Evolutionary conservation across 1,140 invertebrate genomes (phyloP), one percentile per base, ranked within the genome.

Genomic region (Brachystomella parvula): DNA sequence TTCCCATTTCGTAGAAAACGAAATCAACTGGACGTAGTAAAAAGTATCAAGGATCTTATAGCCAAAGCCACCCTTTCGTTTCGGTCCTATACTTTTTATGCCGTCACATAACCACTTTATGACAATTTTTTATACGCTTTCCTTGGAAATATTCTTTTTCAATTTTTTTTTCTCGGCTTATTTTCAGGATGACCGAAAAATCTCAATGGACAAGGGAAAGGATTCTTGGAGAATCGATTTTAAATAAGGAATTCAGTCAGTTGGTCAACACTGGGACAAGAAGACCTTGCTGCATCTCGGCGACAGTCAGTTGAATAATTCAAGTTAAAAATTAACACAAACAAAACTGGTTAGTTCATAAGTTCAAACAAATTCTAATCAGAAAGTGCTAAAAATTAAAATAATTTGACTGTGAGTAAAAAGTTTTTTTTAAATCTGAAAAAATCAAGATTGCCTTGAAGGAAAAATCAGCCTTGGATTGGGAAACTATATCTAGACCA

Each of bases 81-180:
- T 19, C 35, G 19, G 35, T 39, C 35, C 35, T 39, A 19, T 6
- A 39, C 35, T 9, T 39, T 39, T 39, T 53, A 53, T 53, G 9
- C 49, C 49, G 24, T 39, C 35, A 39, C 19, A 19, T 39, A 39
- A 53, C 24, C 49, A 53, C 49, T 53, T 53, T 53, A 53, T 53
- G 49, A 53, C 49, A 53, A 53, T 53, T 53, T 53, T 53, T 53
- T 53, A 53, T 53, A 53, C 49, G 24, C 24, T 53, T 53, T 26
- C 49, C 24, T 15, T 53, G 49, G 24, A 53, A 53, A n/a, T n/a
- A n/a, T n/a, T n/a, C n/a, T n/a, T n/a, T n/a, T n/a, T n/a, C n/a
- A n/a, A n/a, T n/a, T n/a, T n/a, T 53, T 53, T 39, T 39, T 9
- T 53, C 49, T 53, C n/a, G n/a, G n/a, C n/a, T 53, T 53, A 53